Evolutionary conservation across 92 coral and sea anemone species (phyloP), one percentile per base, ranked within the genome.

Genomic region (Epizoanthus stellaris): DNA sequence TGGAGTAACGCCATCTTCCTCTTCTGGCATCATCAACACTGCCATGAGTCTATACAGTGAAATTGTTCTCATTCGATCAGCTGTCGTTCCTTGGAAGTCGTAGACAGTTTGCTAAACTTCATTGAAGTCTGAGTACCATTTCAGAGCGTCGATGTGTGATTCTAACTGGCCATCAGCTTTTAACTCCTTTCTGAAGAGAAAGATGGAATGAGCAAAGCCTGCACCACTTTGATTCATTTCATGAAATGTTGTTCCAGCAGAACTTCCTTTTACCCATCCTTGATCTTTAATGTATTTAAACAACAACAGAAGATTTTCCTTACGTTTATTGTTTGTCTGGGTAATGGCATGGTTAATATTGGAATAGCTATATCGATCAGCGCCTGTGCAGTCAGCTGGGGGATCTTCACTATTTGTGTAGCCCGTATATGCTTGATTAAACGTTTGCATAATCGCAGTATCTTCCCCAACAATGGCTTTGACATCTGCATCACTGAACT

Each of bases 201-300:
- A 93, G 25, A 91, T 70, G 38, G 94, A 66, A 49, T 93, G 94
- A 80, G 85, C 85, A 20, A 90, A 91, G 6, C 96, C 94, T 2
- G 94, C 85, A 45, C 92, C 96, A 30, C 79, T 86, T 12, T 23
- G 54, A 69, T 90, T 88, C 93, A 88, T 77, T 70, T 90, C 92
- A 67, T 93, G 93, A 52, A 80, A 79, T 30, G 87, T 39, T 0
- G 94, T 85, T 13, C 96, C 96, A 0, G 91, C 49, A 7, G 91
- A 89, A 64, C 96, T 93, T 19, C 96, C 94, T 14, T 67, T 84
- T 39, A 87, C 86, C 89, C 91, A 91, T 54, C 94, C 92, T 67
- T 93, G 96, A n/a, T 90, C 80, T 47, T 83, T 70, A 11, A 91
- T 23, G 20, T 75, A 86, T 11, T 85, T 84, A 17, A 93, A 81